Evolutionary conservation across 2,113 vertebrate species (phyloP).

Genomic region (Gallinago media): DNA sequence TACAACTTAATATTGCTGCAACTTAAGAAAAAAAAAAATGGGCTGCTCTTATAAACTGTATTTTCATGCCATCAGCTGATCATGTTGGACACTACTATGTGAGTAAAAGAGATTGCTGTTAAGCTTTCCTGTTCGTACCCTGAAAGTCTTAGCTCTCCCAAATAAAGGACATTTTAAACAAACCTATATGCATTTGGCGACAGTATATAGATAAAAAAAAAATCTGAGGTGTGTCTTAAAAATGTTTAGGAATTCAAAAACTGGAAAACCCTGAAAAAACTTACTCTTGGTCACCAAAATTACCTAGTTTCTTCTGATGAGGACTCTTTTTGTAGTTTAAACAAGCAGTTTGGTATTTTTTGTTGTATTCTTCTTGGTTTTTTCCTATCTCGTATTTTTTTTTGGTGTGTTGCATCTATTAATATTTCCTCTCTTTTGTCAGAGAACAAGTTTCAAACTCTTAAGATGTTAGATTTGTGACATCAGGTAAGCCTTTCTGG

Average conservation of each 20-base stretch:
- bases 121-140: neutral
- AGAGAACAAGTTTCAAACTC: neutral
- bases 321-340: neutral
- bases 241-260: neutral
- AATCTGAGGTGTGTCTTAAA: neutral
- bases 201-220: neutral
- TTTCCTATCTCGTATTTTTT: neutral
- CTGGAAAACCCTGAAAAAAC: neutral
- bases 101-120: neutral
- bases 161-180: neutral
- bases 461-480: fast-evolving
- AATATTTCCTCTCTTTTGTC: neutral
- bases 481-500: neutral
- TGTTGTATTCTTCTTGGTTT: neutral
- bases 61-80: neutral
- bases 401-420: neutral
- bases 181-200: neutral
- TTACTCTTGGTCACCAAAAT: neutral
- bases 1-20: neutral
- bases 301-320: neutral
- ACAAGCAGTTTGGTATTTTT: neutral
- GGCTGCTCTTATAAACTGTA: neutral
- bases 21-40: neutral
- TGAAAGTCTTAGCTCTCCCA: neutral
- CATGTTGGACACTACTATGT: neutral